A percentile compares a stretch with the other conserved stretches of the same genome.
phyloP scores from a whole-genome alignment of 2,888 invertebrate genomes.

The Abscondita cerata region DNA sequence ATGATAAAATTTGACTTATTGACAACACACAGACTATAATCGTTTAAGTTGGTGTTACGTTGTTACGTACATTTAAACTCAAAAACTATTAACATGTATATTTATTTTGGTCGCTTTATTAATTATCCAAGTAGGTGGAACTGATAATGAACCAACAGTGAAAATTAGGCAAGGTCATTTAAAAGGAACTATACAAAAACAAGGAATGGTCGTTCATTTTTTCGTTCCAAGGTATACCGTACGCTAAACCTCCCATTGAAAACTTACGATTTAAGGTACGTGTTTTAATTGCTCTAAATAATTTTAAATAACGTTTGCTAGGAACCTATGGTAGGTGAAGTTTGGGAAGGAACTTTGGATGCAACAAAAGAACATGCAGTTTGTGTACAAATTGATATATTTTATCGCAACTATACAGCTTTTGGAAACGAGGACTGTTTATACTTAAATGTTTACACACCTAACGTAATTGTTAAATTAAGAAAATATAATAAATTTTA shows the following conservation, averaged over 20 bases:
- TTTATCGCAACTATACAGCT: background rate
- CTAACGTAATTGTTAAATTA: background rate
- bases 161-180: conserved; percentile 15
- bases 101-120: no score
- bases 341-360: background rate
- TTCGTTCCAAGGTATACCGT: conserved; percentile 71
- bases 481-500: no score
- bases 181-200: conserved; percentile 54
- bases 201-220: conserved; percentile 64
- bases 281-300: background rate
- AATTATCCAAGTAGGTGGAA: no score
- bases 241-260: conserved; percentile 69
- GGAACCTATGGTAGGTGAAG: background rate
- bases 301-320: conserved; percentile 23
- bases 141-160: no score
- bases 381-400: conserved; percentile 60
- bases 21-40: no score
- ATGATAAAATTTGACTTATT: no score
- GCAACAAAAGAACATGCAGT: background rate
- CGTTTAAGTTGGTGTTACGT: no score
- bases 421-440: conserved; percentile 4
- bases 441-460: conserved; percentile 10
- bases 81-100: no score
- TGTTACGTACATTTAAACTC: no score
- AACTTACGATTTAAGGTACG: conserved; percentile 69